A percentile compares a stretch with the other conserved stretches of the same genome.
Evolutionary conservation across 2,888 invertebrate genomes (phyloP).

Genomic region (Ophioninae sp.): DNA sequence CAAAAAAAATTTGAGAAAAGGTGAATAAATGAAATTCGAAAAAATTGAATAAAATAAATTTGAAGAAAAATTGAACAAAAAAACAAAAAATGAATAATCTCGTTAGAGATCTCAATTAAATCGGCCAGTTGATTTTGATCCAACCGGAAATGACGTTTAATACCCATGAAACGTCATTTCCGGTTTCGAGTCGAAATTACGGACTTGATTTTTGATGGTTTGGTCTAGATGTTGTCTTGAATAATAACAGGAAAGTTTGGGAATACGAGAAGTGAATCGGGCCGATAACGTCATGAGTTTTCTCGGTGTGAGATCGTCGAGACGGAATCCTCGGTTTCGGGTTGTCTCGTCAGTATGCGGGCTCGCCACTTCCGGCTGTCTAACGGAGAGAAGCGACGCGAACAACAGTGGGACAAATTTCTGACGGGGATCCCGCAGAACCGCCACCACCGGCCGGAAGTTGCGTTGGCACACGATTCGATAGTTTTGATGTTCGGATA

Average conservation of each 20-base stretch:
- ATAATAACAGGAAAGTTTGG: neutral
- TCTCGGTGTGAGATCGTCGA: conserved; percentile 34
- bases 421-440: conserved; percentile 35
- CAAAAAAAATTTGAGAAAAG: too few relatives aligned
- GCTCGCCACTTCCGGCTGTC: conserved; percentile 25
- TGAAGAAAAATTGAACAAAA: neutral
- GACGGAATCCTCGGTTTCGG: conserved; percentile 31
- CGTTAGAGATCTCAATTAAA: too few relatives aligned
- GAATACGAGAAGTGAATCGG: neutral
- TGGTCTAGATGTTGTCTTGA: neutral
- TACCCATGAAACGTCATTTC: too few relatives aligned
- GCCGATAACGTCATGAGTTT: neutral
- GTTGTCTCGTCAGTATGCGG: conserved; percentile 45
- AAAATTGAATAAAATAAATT: too few relatives aligned
- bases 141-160: neutral
- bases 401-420: conserved; percentile 47
- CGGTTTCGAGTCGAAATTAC: neutral
- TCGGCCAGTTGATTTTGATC: neutral
- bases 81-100: neutral
- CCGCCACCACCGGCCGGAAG: conserved; percentile 34
- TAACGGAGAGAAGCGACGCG: neutral
- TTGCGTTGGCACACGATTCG: conserved; percentile 39
- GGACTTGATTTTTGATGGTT: neutral
- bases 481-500: conserved; percentile 5
- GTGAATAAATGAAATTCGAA: too few relatives aligned